Evolutionary conservation across 2,113 vertebrate species (phyloP).

Genomic region (Syrmaticus mikado): DNA sequence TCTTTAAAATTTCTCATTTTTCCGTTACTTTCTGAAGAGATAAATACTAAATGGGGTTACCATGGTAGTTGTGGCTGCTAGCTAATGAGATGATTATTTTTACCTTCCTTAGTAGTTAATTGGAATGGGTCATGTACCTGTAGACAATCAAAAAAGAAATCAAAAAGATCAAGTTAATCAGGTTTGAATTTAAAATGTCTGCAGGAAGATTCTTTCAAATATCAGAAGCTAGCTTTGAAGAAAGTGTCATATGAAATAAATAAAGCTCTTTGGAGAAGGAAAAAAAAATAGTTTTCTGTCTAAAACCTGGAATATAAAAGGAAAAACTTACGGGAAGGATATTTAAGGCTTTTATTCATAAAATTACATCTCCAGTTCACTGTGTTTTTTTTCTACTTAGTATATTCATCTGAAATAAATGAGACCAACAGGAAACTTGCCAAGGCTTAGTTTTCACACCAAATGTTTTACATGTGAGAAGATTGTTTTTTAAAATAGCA

Average conservation of each 20-base stretch:
- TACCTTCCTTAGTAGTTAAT: constrained; percentile 54
- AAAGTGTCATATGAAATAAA: background rate
- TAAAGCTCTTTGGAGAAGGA: background rate
- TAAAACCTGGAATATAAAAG: background rate
- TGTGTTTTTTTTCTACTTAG: background rate
- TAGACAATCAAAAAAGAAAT: constrained; percentile 34
- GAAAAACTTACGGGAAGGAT: background rate
- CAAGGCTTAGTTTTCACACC: background rate
- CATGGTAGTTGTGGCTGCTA: background rate
- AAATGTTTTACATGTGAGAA: background rate
- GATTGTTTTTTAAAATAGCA: constrained; percentile 1
- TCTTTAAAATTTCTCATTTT: background rate
- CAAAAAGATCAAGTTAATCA: constrained; percentile 32
- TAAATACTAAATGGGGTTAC: background rate
- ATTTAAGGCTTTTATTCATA: background rate
- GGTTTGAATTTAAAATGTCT: background rate
- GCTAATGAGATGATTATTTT: constrained; percentile 37
- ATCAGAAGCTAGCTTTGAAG: background rate
- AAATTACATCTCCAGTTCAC: background rate
- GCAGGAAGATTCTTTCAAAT: background rate
- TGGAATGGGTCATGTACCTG: constrained; percentile 1
- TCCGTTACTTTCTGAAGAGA: background rate
- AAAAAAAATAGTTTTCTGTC: background rate
- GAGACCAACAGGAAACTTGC: background rate
- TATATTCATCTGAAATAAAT: background rate